A percentile compares a stretch with the other conserved stretches of the same genome.
Evolutionary conservation across 2,113 vertebrate genomes (phyloP).

Genomic region (Burhinus oedicnemus): DNA sequence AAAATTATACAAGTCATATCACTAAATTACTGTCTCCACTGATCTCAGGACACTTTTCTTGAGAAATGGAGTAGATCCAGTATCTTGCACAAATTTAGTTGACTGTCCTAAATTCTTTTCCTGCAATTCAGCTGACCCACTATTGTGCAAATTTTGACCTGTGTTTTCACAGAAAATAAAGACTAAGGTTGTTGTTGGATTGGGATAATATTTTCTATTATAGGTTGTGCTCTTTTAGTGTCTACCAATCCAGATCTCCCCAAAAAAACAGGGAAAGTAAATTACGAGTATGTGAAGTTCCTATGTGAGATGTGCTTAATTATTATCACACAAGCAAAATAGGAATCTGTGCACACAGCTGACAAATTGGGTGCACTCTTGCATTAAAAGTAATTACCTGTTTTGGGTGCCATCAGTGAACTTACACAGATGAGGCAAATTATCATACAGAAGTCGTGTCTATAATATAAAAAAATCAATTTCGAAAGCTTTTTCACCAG

Average conservation of each 20-base stretch:
- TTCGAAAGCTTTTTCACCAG: neutral
- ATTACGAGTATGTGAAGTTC: neutral
- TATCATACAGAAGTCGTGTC: neutral
- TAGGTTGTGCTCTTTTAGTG: neutral
- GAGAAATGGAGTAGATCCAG: neutral
- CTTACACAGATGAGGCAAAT: neutral
- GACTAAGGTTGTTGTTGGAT: neutral
- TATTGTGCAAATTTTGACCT: neutral
- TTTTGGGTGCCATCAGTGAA: neutral
- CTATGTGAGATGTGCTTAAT: neutral
- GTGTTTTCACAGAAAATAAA: constrained; percentile 7
- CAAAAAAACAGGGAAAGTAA: constrained; percentile 8
- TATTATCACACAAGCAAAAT: neutral
- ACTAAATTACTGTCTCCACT: neutral
- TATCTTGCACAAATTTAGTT: neutral
- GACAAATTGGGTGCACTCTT: neutral
- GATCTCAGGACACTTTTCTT: constrained; percentile 11
- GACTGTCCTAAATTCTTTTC: neutral
- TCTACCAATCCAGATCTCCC: neutral
- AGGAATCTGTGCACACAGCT: neutral
- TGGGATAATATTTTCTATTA: neutral
- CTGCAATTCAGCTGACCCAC: neutral
- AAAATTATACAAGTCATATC: neutral
- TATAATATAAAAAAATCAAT: neutral
- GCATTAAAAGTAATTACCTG: neutral